Percentiles rank a stretch among this genome's conserved stretches.
Conservation (phyloP, 2,797 vertebrate species). For the Malurus leucopterus region DNA sequence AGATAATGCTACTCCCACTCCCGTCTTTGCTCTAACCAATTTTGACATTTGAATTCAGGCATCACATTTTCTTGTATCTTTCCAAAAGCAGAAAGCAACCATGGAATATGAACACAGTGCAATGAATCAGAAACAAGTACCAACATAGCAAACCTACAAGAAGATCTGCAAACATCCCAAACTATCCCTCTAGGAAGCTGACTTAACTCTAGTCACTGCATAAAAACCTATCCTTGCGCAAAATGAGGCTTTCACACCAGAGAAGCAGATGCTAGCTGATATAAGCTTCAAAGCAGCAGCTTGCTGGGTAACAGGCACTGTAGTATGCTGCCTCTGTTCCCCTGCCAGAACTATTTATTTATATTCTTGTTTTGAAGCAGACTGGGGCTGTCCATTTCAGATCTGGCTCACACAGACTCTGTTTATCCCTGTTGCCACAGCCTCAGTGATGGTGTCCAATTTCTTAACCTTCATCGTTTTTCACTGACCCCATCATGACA, state of each 20-base stretch:
- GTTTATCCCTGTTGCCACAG: constrained; percentile 42
- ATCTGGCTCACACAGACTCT: constrained; percentile 20
- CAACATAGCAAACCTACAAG: not conserved
- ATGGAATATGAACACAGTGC: not conserved
- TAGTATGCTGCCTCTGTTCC: constrained; percentile 39
- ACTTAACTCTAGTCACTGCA: not conserved
- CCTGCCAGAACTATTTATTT: constrained; percentile 55
- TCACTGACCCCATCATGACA: not conserved
- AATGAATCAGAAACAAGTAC: not conserved
- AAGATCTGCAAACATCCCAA: not conserved
- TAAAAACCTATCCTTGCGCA: not conserved
- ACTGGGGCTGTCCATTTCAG: constrained; percentile 14
- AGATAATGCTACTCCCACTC: not conserved
- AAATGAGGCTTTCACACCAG: constrained; percentile 26
- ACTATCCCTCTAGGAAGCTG: not conserved
- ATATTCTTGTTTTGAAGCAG: constrained; percentile 44
- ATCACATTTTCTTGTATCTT: not conserved
- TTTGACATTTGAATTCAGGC: not conserved
- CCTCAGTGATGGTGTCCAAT: constrained; percentile 41
- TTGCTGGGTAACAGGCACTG: constrained; percentile 21
- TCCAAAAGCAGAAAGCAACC: not conserved
- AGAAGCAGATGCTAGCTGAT: constrained; percentile 29
- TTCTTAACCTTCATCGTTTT: constrained; percentile 36
- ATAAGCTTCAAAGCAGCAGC: constrained; percentile 36
- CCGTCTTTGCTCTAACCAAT: not conserved